phyloP scores from a whole-genome alignment of 30 jellyfish, hydroid and myxozoan species.

The Hydractinia symbiolongicarpus region DNA sequence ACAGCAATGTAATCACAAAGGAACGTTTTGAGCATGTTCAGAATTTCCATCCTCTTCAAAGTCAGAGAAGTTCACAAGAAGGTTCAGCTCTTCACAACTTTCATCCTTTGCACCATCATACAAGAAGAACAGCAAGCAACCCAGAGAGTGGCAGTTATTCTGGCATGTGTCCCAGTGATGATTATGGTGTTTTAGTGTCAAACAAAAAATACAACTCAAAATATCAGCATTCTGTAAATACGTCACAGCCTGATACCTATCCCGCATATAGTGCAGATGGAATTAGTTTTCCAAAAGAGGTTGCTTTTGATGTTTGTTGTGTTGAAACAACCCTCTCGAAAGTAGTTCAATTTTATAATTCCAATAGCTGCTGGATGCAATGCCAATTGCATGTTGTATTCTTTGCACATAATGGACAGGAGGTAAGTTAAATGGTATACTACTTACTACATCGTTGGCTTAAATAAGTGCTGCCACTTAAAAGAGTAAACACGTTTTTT shows the following conservation, averaged over 20 bases:
- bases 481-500: neutral
- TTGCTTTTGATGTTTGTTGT: conserved; percentile 53
- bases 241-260: neutral
- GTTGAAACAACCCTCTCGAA: conserved; percentile 43
- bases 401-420: conserved; percentile 56
- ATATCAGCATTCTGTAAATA: neutral
- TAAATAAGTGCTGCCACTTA: neutral
- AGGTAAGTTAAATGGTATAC: conserved; percentile 42
- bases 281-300: conserved; percentile 49
- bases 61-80: neutral
- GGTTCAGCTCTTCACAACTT: neutral
- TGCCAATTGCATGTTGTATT: conserved; percentile 47
- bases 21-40: neutral
- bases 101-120: conserved; percentile 1
- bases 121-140: neutral
- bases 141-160: neutral
- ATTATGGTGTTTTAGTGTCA: neutral
- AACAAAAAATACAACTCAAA: neutral
- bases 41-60: conserved; percentile 4
- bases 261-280: neutral
- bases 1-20: neutral
- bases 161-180: neutral
- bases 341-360: conserved; percentile 50
- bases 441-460: neutral
- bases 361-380: conserved; percentile 73